These are phyloP conservation scores for Corythaixoides concolor DNA, from an alignment of 2,113 vertebrate genomes.

Conservation along the genomic window DNA sequence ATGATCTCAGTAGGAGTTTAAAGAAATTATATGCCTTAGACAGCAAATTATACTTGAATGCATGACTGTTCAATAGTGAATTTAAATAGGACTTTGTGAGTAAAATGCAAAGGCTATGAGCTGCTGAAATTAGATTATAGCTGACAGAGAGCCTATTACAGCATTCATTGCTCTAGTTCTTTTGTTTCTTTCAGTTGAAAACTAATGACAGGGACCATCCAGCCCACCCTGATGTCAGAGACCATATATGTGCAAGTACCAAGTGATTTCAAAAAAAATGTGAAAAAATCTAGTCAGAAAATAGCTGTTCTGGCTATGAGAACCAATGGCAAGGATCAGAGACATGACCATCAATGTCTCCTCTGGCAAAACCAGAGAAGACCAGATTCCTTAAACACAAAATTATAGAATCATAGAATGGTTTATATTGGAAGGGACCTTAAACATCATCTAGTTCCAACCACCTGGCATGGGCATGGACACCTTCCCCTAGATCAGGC, in stretches of 20 bases:
- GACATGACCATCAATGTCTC: rapidly evolving
- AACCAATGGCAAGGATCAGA: not conserved
- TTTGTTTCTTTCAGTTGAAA: not conserved
- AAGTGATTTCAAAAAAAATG: not conserved
- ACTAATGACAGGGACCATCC: not conserved
- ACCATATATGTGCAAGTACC: not conserved
- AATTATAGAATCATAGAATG: too few relatives aligned
- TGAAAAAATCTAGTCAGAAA: not conserved
- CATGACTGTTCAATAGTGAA: not conserved
- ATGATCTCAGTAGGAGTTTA: not conserved
- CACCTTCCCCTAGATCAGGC: too few relatives aligned
- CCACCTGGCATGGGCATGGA: too few relatives aligned
- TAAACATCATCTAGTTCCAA: too few relatives aligned
- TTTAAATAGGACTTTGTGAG: not conserved
- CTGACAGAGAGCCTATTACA: not conserved
- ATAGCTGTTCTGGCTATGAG: not conserved
- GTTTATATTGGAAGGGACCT: too few relatives aligned
- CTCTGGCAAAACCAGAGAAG: not conserved
- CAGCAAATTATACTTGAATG: not conserved
- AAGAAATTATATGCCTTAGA: slow-evolving; percentile 11
- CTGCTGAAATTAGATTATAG: not conserved
- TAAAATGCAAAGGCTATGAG: not conserved
- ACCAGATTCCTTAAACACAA: not conserved
- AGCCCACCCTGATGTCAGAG: not conserved
- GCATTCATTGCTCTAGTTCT: not conserved